Percentiles rank a stretch among this genome's conserved stretches.
Evolutionary conservation across 2,797 vertebrate species (phyloP).

Genomic region (Petrocephalus sullivani): DNA sequence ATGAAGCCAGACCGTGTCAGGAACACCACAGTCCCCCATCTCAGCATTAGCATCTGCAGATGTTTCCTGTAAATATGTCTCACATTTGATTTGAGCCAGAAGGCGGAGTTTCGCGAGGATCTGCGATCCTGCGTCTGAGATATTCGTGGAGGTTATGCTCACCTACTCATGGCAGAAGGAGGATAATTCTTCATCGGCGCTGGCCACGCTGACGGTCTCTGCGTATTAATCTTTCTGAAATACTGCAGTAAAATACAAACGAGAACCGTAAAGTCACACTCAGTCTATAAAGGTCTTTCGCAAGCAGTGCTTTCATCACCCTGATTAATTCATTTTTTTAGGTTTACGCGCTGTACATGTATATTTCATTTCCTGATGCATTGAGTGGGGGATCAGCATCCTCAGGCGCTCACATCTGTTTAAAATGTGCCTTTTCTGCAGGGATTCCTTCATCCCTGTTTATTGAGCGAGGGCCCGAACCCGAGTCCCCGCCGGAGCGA

Average conservation of each 20-base stretch:
- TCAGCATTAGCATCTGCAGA: slow-evolving; percentile 10
- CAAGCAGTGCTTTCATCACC: not conserved
- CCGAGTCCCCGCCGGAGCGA: not conserved
- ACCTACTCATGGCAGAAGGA: not conserved
- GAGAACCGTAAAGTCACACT: not conserved
- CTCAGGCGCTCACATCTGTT: not conserved
- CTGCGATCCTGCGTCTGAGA: not conserved
- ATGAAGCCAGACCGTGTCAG: slow-evolving; percentile 16
- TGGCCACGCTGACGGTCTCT: not conserved
- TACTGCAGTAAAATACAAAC: not conserved
- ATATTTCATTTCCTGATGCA: not conserved
- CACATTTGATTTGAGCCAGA: not conserved
- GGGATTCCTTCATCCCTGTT: not conserved
- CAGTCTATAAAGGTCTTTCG: not conserved
- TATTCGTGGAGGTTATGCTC: not conserved
- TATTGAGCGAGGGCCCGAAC: not conserved
- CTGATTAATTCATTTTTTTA: not conserved
- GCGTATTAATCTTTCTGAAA: not conserved
- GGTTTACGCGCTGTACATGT: not conserved
- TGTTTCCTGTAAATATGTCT: slow-evolving; percentile 14
- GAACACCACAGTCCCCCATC: not conserved
- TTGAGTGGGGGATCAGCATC: not conserved
- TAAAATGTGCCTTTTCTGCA: not conserved
- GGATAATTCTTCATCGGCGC: not conserved
- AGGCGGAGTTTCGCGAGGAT: not conserved